Conservation (phyloP, 2,113 vertebrate genomes). For the Podiceps cristatus region DNA sequence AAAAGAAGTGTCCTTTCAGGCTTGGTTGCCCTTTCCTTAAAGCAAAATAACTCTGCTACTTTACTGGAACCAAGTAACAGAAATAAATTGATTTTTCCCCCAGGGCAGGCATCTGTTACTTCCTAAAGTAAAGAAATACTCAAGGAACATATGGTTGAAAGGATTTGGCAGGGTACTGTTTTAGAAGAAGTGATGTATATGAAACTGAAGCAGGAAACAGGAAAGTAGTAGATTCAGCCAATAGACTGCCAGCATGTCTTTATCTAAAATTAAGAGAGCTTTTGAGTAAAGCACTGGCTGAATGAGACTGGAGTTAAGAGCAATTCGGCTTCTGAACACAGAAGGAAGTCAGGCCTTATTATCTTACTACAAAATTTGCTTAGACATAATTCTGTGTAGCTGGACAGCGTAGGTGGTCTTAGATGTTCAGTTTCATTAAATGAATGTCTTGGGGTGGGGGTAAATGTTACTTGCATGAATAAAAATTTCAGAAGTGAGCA, state of each 20-base stretch:
- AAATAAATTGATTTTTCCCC: constrained; percentile 47
- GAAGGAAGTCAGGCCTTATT: not conserved
- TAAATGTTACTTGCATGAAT: not conserved
- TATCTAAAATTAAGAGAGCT: constrained; percentile 8
- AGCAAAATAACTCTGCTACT: constrained; percentile 16
- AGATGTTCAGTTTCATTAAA: not conserved
- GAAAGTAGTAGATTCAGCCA: not conserved
- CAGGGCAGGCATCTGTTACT: constrained; percentile 41
- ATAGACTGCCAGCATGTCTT: not conserved
- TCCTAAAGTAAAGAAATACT: constrained; percentile 54
- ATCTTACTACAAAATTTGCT: not conserved
- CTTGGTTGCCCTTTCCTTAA: constrained; percentile 41
- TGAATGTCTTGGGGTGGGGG: not conserved
- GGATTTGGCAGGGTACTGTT: constrained; percentile 1
- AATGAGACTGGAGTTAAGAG: not conserved
- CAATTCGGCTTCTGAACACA: not conserved
- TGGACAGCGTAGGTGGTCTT: not conserved
- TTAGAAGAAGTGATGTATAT: not conserved
- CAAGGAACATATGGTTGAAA: constrained; percentile 41
- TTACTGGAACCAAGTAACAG: constrained; percentile 50
- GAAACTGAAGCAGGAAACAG: constrained; percentile 1
- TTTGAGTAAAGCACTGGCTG: not conserved
- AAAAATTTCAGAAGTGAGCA: not conserved
- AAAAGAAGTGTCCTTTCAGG: constrained; percentile 45
- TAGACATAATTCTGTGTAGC: not conserved